Percentiles rank a stretch among this genome's conserved stretches.
phyloP scores from a whole-genome alignment of 2,113 vertebrate genomes.

The Phasianus colchicus region DNA sequence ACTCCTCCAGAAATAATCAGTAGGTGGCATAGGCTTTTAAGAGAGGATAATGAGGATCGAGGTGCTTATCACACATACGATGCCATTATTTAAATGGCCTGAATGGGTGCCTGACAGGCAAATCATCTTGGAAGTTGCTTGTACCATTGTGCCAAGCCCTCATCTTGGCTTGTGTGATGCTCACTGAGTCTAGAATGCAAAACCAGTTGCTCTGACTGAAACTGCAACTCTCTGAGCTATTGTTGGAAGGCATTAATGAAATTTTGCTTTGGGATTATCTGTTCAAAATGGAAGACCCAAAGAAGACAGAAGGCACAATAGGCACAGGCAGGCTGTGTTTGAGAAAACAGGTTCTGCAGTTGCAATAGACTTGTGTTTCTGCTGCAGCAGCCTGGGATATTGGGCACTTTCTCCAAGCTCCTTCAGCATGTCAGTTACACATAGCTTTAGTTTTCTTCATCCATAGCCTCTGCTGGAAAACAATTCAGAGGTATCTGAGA shows the following conservation, averaged over 20 bases:
- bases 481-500: not conserved
- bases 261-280: constrained; percentile 2
- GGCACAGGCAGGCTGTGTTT: not conserved
- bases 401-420: not conserved
- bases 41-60: constrained; percentile 16
- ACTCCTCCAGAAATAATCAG: not conserved
- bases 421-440: not conserved
- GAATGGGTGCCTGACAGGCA: constrained; percentile 4
- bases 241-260: not conserved
- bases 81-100: not conserved
- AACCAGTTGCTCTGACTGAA: constrained; percentile 12
- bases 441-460: not conserved
- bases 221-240: not conserved
- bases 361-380: not conserved
- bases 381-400: accelerated
- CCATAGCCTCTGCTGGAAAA: not conserved
- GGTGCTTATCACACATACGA: not conserved
- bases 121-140: constrained; percentile 9
- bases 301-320: not conserved
- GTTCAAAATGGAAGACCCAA: not conserved
- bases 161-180: not conserved
- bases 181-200: not conserved
- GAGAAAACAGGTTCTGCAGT: not conserved
- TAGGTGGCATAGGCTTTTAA: constrained; percentile 13
- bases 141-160: not conserved